Base-by-base conservation (phyloP, 1,140 invertebrate genomes). In the Amphibalanus amphitrite region DNA sequence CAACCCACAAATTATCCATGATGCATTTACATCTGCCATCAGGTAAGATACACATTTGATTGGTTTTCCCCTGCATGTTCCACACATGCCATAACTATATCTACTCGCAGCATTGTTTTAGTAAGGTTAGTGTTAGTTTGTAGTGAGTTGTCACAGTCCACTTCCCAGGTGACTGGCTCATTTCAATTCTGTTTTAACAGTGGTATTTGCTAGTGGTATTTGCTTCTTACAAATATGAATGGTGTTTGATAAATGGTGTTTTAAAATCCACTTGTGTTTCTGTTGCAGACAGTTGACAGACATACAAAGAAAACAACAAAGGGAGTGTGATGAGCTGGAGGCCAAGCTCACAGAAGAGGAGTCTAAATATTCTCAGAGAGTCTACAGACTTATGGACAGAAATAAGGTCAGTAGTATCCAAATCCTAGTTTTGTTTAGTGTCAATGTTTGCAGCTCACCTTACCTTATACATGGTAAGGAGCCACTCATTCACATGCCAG, bases 11-110 rank as follows among this genome's bases (percentile, higher is more conserved):
- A 69, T 78, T 0, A 76, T 98, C 70, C 90, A 95, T 78, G 89
- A 92, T 76, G 92, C 93, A 64, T 97, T 97, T 82, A 86, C 92
- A 67, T 89, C 93, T 81, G 91, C 91, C 10, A 96, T 97, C 69
- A 88, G 90, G 82, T 74, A 64, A 70, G 71, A 64, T 29, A 69
- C 25, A 10, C n/a, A 69, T 70, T 67, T 4, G 8, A n/a, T 72
- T 38, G 71, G 67, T n/a, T 76, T 76, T 71, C 74, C 73, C 6
- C 72, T 71, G n/a, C 74, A 74, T 13, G 75, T 75, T 38, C 69
- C 38, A 26, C 74, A 76, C 28, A 28, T 70, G 67, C n/a, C n/a
- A n/a, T n/a, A n/a, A n/a, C n/a, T n/a, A n/a, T n/a, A n/a, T n/a
- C n/a, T n/a, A n/a, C n/a, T n/a, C n/a, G n/a, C n/a, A n/a, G n/a